Evolutionary conservation across 1,140 invertebrate species (phyloP), one percentile per base, ranked within the genome.

Genomic region (Drosophila lini): DNA sequence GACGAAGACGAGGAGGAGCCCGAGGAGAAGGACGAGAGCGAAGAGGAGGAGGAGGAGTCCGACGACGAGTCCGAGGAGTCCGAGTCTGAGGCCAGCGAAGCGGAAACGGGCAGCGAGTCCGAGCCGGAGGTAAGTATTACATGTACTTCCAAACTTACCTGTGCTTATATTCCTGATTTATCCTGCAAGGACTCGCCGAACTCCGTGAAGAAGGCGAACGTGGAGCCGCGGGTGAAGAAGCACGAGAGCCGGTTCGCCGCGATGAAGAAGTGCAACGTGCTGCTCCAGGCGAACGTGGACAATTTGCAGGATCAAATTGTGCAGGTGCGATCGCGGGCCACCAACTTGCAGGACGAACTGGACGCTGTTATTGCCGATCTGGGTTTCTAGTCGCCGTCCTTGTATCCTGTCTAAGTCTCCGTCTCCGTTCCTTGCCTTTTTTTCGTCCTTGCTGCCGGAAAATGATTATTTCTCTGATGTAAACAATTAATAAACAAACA

Each of bases 221-320:
- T 96, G 11, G 92, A 93, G 34, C 93, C 91, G 71, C 93, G 94
- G 47, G 91, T 94, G 3, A 97, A 96, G 82, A 94, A 95, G 48
- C 95, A 97, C 85, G 97, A 97, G 91, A 95, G 95, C 56, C 94
- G 96, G 62, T 92, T 97, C 1, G 94, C 95, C 28, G 96, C 96
- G 1, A 93, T 97, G 76, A 97, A 97, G 92, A 97, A 97, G 90
- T 96, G 96, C 68, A 97, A 97, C 85, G 96, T 97, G 78, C 94
- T 97, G 71, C 93, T 97, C 9, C 96, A 97, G 93, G 96, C 96
- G 4, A 97, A 97, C 90, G 96, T 97, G 3, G 97, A 97, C 91
- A 94, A 96, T 83, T 92, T 97, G 36, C 96, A 97, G 92, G 97
- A 98, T 86, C 96, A 97, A 91, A 94, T 97, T 48, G 94, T 95